A percentile compares a stretch with the other conserved stretches of the same genome.
phyloP scores from a whole-genome alignment of 2,797 vertebrate species.

The Brotula barbata region DNA sequence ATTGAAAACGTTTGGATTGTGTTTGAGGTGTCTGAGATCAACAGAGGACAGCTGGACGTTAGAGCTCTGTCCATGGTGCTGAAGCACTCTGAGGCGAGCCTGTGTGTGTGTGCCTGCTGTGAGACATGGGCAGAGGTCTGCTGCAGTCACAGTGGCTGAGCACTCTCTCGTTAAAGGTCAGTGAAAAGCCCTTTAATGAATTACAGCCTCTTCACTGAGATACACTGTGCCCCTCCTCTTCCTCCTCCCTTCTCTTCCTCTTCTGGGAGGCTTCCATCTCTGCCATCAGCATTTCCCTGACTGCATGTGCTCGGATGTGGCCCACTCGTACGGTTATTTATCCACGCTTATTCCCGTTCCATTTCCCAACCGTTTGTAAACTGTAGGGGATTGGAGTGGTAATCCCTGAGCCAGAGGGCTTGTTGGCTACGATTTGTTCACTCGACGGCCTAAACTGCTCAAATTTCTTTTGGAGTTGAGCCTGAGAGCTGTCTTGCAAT shows the following conservation, averaged over 20 bases:
- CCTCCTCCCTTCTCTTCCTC: slow-evolving; percentile 25
- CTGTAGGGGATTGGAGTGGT: slow-evolving; percentile 55
- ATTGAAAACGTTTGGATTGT: neutral
- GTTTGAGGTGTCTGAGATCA: neutral
- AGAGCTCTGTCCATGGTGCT: slow-evolving; percentile 26
- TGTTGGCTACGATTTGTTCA: slow-evolving; percentile 44
- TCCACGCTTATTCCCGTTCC: slow-evolving; percentile 64
- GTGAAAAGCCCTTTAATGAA: slow-evolving; percentile 59
- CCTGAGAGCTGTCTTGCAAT: slow-evolving; percentile 38
- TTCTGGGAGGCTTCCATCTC: slow-evolving; percentile 69
- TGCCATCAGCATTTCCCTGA: slow-evolving; percentile 59
- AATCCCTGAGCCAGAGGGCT: slow-evolving; percentile 61
- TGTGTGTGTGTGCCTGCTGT: slow-evolving; percentile 37
- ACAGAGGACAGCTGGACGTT: neutral
- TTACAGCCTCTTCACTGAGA: slow-evolving; percentile 48
- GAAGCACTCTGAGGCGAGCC: slow-evolving; percentile 20
- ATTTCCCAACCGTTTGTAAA: slow-evolving; percentile 55
- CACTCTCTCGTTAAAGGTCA: slow-evolving; percentile 68
- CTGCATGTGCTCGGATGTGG: slow-evolving; percentile 55
- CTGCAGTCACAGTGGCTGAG: slow-evolving; percentile 56
- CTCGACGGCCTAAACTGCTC: slow-evolving; percentile 51
- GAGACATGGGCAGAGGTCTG: slow-evolving; percentile 44
- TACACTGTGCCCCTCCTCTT: slow-evolving; percentile 14
- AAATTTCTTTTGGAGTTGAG: slow-evolving; percentile 53
- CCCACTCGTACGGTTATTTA: slow-evolving; percentile 62